phyloP scores from a whole-genome alignment of 2,113 vertebrate species.

The Rallus limicola region DNA sequence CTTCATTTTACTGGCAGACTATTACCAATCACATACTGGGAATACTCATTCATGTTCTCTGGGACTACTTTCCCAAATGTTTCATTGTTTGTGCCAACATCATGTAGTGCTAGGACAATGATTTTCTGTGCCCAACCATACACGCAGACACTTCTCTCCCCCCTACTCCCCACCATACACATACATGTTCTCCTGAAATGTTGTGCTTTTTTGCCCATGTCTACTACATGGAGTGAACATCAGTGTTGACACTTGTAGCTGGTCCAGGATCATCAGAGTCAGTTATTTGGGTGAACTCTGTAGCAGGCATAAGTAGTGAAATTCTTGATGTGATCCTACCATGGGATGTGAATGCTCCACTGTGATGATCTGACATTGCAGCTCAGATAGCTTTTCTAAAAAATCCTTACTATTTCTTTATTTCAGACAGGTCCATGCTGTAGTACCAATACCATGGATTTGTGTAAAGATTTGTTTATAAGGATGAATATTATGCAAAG shows the following conservation, averaged over 20 bases:
- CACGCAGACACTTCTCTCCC: fast-evolving
- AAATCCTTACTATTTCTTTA: neutral
- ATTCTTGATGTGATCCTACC: neutral
- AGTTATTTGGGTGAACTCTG: neutral
- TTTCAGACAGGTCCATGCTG: neutral
- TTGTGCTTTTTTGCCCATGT: neutral
- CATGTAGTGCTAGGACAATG: neutral
- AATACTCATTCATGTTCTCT: neutral
- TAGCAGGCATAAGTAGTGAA: neutral
- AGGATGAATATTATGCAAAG: neutral
- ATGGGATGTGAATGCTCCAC: neutral
- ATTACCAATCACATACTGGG: neutral
- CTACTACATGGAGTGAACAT: fast-evolving
- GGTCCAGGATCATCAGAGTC: neutral
- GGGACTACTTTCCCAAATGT: neutral
- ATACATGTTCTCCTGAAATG: neutral
- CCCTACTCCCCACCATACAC: too few species aligned
- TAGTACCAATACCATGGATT: neutral
- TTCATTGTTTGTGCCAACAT: neutral
- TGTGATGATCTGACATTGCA: fast-evolving
- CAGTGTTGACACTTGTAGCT: neutral
- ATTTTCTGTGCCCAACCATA: neutral
- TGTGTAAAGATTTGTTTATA: neutral
- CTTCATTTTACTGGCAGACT: neutral
- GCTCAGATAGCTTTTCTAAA: neutral